A percentile compares a stretch with the other conserved stretches of the same genome.
phyloP scores from a whole-genome alignment of 2,113 vertebrate species.

The Gallinago media region DNA sequence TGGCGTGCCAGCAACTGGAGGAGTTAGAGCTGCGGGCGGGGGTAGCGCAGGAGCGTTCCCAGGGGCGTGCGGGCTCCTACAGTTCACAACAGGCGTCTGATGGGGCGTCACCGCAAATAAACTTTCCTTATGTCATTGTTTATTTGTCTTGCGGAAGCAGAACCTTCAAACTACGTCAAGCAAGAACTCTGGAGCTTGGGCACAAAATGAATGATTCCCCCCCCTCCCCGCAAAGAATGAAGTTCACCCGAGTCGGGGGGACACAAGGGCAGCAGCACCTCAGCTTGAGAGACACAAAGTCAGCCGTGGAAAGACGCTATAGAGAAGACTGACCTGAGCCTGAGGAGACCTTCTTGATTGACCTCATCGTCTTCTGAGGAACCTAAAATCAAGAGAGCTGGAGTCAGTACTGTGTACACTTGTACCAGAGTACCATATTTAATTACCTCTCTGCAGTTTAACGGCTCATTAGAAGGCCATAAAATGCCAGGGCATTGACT shows the following conservation, averaged over 20 bases:
- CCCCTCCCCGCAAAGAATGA: background rate
- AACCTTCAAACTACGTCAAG: background rate
- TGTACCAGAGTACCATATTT: constrained; percentile 55
- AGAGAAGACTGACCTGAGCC: constrained; percentile 81
- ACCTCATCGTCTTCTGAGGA: constrained; percentile 84
- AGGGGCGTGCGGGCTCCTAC: background rate
- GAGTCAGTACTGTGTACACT: constrained; percentile 75
- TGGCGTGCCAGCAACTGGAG: fast-evolving
- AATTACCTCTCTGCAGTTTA: constrained; percentile 76
- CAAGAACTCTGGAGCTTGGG: background rate
- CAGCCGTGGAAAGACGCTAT: constrained; percentile 34
- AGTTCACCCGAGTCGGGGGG: background rate
- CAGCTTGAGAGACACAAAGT: background rate
- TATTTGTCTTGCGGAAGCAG: background rate
- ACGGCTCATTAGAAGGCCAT: constrained; percentile 73
- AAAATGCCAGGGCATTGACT: constrained; percentile 69
- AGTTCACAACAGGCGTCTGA: background rate
- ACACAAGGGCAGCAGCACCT: background rate
- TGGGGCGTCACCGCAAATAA: background rate
- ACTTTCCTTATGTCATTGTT: background rate
- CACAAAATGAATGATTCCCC: background rate
- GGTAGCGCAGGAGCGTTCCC: background rate
- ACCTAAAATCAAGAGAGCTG: constrained; percentile 85
- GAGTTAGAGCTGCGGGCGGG: too few species aligned
- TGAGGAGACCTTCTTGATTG: constrained; percentile 83